These are phyloP conservation scores for Rhinogobio ventralis DNA, from an alignment of 2,797 vertebrate species.

Conservation along the genomic window DNA sequence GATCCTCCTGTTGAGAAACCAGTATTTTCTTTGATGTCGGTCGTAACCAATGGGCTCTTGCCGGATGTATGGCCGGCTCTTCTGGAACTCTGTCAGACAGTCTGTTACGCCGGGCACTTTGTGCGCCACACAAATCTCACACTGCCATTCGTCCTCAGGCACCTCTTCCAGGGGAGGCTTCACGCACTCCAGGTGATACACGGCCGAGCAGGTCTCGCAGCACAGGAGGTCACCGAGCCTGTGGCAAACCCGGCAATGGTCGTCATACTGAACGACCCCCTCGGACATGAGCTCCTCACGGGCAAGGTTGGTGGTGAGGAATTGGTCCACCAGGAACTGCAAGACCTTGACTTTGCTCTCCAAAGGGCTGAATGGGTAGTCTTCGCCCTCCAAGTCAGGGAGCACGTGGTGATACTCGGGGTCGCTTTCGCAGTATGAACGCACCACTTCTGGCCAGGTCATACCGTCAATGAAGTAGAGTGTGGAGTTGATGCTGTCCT, in stretches of 20 bases:
- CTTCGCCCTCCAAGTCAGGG: constrained; percentile 89
- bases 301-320: constrained; percentile 96
- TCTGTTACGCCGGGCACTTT: constrained; percentile 95
- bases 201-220: constrained; percentile 96
- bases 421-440: constrained; percentile 98
- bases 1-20: constrained; percentile 96
- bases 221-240: constrained; percentile 97
- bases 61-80: constrained; percentile 92
- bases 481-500: constrained; percentile 97
- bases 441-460: constrained; percentile 98
- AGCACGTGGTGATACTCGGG: constrained; percentile 92
- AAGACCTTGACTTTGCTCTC: constrained; percentile 95
- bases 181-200: constrained; percentile 98
- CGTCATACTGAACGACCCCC: constrained; percentile 94
- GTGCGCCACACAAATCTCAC: constrained; percentile 96
- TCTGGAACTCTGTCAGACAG: constrained; percentile 95
- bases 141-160: constrained; percentile 99
- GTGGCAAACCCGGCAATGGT: constrained; percentile 98
- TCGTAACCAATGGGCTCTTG: constrained; percentile 96
- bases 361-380: constrained; percentile 93
- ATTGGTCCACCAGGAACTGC: constrained; percentile 97
- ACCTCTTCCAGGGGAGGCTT: constrained; percentile 93
- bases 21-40: constrained; percentile 94
- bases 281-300: constrained; percentile 98
- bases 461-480: constrained; percentile 98